Evolutionary conservation across 2,113 vertebrate species (phyloP), one percentile per base, ranked within the genome.

Genomic region (Cygnus atratus): DNA sequence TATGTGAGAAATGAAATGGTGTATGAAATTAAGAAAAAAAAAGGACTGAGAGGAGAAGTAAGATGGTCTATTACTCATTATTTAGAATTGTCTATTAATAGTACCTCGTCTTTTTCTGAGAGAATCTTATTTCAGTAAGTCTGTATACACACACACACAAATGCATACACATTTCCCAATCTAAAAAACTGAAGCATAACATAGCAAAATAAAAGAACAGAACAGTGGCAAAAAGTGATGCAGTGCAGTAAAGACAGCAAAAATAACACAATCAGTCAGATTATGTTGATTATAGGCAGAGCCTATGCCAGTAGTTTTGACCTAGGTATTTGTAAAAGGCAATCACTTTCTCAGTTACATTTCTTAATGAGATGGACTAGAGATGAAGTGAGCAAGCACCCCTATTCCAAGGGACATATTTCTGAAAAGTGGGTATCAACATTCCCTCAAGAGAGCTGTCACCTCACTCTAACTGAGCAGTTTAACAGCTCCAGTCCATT

Each of bases 261-360:
- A 22, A 77, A 11, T 4, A 84, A 46, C 26, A 31, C 3, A 48
- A 52, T 25, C 15, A 71, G 15, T 4, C 18, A 39, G 39, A 39
- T 39, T 39, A 39, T 39, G 39, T 39, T 39, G 39, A 39, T 39
- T 39, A 39, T 39, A n/a, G 13, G 17, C 13, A n/a, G 29, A 44
- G 55, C 0, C 0, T 54, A 54, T 28, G 8, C 25, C 57, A 33
- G 5, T 1, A 76, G 5, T 52, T 88, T 63, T 72, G 35, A n/a
- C 11, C 5, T 7, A 17, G 5, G 3, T 29, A 62, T 80, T 79
- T 63, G 25, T 20, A 84, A 57, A 71, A 62, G 22, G 3, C 9
- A 55, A 46, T 31, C 11, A 35, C 0, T 0, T 87, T 75, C 43
- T 66, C 55, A 52, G 58, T 29, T 78, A 11, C 8, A 4, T 82